Evolutionary conservation across 2,113 vertebrate genomes (phyloP).

Genomic region (Ibidorhyncha struthersii): DNA sequence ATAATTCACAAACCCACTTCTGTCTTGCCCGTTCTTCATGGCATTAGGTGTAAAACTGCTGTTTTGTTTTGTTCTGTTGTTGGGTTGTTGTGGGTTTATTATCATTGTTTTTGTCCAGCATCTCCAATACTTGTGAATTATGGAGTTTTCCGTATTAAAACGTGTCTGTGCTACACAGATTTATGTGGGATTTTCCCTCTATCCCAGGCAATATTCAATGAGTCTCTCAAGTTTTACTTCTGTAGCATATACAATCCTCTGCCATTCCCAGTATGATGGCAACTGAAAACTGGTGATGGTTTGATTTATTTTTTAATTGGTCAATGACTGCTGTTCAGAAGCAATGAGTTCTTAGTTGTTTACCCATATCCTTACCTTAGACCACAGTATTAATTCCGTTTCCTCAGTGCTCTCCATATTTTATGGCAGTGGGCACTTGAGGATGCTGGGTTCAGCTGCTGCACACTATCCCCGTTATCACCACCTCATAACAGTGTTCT

Average conservation of each 20-base stretch:
- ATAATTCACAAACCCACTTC: neutral
- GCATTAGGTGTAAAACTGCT: neutral
- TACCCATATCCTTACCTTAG: neutral
- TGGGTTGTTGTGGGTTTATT: neutral
- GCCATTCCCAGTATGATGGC: neutral
- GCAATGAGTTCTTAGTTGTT: neutral
- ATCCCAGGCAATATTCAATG: neutral
- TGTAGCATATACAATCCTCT: neutral
- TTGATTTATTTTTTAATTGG: neutral
- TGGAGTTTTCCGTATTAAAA: neutral
- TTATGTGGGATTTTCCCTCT: neutral
- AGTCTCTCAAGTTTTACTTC: neutral
- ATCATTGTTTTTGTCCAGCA: neutral
- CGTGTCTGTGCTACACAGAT: neutral
- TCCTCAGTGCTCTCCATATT: neutral
- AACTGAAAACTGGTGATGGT: neutral
- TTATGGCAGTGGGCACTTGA: neutral
- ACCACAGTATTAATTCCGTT: neutral
- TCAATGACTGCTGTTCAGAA: neutral
- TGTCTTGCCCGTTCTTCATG: neutral
- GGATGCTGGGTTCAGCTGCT: neutral
- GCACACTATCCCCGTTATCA: neutral
- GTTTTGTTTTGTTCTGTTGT: neutral
- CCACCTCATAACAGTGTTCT: neutral
- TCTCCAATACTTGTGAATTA: neutral